A percentile compares a stretch with the other conserved stretches of the same genome.
Evolutionary conservation across 2,797 vertebrate genomes (phyloP).

Genomic region (Dallia pectoralis): DNA sequence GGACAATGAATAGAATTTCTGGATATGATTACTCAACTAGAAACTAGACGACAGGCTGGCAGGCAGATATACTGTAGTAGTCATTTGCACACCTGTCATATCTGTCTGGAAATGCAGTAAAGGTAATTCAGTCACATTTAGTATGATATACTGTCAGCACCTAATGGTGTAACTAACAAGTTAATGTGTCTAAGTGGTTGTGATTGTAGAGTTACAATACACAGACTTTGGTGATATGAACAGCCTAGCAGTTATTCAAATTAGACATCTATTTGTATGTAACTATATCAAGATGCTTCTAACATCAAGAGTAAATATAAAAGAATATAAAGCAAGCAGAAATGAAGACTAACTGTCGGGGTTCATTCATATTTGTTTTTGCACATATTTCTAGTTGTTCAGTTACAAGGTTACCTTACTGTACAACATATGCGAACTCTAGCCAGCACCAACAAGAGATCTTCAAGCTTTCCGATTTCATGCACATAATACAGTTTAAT

Average conservation of each 20-base stretch:
- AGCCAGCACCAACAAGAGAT: too few relatives aligned
- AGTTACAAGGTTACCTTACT: too few relatives aligned
- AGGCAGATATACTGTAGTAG: background rate
- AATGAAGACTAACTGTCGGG: too few relatives aligned
- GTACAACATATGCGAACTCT: too few relatives aligned
- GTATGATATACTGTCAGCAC: slow-evolving; percentile 18
- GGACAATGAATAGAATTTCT: background rate
- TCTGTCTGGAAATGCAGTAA: slow-evolving; percentile 9
- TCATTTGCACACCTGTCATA: slow-evolving; percentile 14
- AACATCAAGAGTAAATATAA: too few relatives aligned
- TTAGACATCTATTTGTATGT: too few relatives aligned
- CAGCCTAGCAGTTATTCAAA: slow-evolving; percentile 32
- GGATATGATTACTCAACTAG: background rate
- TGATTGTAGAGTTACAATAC: slow-evolving; percentile 20
- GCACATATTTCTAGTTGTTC: too few relatives aligned
- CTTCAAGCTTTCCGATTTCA: too few relatives aligned
- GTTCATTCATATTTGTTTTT: too few relatives aligned
- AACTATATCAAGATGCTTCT: too few relatives aligned
- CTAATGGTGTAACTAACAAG: slow-evolving; percentile 23
- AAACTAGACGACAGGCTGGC: background rate
- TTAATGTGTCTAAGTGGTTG: background rate
- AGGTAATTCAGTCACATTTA: slow-evolving; percentile 8
- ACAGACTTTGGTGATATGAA: slow-evolving; percentile 26
- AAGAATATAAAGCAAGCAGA: too few relatives aligned
- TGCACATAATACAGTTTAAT: too few relatives aligned